phyloP scores from a whole-genome alignment of 2,797 vertebrate genomes.

The Melanotaenia nigrans region DNA sequence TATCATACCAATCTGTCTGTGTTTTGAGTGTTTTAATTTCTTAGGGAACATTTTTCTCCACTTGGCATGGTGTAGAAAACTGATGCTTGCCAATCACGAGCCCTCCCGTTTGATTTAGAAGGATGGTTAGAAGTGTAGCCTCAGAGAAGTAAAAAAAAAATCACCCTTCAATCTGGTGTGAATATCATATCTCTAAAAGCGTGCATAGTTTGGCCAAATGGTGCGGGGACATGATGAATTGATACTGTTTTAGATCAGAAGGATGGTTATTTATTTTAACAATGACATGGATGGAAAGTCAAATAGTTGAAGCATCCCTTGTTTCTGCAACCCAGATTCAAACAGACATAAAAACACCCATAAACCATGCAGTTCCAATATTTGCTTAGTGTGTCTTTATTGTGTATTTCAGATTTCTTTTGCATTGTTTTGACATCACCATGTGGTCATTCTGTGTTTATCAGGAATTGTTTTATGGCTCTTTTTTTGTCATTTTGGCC shows the following conservation, averaged over 20 bases:
- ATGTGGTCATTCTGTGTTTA: neutral
- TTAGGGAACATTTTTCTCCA: constrained; percentile 25
- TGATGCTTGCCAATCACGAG: constrained; percentile 23
- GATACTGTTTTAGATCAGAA: neutral
- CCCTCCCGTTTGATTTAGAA: constrained; percentile 12
- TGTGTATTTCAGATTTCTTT: neutral
- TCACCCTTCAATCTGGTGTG: constrained; percentile 3
- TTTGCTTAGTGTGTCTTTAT: neutral
- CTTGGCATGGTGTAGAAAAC: constrained; percentile 31
- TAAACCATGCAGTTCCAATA: neutral
- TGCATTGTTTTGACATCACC: neutral
- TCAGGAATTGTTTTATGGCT: neutral
- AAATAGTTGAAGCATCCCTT: too few species aligned
- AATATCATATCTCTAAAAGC: neutral
- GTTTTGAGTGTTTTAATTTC: constrained; percentile 39
- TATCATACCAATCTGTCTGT: constrained; percentile 44
- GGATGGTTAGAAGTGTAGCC: neutral
- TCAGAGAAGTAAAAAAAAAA: neutral
- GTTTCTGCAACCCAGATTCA: neutral
- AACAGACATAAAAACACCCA: neutral
- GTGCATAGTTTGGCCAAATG: neutral
- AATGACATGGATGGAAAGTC: too few species aligned
- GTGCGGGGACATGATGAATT: neutral
- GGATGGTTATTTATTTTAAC: neutral
- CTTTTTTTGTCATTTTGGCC: neutral